Percentiles rank a stretch among this genome's conserved stretches.
Evolutionary conservation across 2,797 vertebrate genomes (phyloP).

Genomic region (Propithecus deckenii): DNA sequence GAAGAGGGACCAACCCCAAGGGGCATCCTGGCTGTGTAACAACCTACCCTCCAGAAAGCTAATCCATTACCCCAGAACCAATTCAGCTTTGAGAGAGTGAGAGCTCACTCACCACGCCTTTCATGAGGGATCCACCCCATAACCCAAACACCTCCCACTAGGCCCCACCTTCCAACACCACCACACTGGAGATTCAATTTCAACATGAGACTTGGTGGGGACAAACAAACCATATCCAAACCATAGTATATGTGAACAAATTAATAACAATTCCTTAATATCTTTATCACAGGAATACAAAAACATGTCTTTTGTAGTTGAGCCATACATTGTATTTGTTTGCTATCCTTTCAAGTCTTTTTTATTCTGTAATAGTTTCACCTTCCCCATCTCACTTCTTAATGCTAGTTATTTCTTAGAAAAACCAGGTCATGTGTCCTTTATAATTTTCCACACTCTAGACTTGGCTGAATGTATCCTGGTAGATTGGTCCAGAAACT

Average conservation of each 20-base stretch:
- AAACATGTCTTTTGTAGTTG: not conserved
- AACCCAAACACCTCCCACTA: not conserved
- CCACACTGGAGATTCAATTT: not conserved
- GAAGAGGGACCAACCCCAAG: not conserved
- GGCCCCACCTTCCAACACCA: not conserved
- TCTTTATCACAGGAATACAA: not conserved
- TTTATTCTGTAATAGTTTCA: not conserved
- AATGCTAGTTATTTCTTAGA: not conserved
- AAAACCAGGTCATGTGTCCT: not conserved
- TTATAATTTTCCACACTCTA: not conserved
- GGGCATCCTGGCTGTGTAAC: not conserved
- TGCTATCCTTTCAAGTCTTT: not conserved
- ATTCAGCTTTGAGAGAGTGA: not conserved
- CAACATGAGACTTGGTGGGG: not conserved
- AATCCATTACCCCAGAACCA: not conserved
- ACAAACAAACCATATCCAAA: not conserved
- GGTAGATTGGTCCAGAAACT: not conserved
- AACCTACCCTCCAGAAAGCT: not conserved
- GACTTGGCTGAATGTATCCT: not conserved
- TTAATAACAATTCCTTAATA: not conserved
- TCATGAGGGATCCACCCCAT: not conserved
- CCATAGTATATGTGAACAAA: not conserved
- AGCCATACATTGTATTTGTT: not conserved
- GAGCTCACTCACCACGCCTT: not conserved
- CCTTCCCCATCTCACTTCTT: not conserved